Conservation (phyloP, 2,797 vertebrate genomes). For the Propithecus perrieri region DNA sequence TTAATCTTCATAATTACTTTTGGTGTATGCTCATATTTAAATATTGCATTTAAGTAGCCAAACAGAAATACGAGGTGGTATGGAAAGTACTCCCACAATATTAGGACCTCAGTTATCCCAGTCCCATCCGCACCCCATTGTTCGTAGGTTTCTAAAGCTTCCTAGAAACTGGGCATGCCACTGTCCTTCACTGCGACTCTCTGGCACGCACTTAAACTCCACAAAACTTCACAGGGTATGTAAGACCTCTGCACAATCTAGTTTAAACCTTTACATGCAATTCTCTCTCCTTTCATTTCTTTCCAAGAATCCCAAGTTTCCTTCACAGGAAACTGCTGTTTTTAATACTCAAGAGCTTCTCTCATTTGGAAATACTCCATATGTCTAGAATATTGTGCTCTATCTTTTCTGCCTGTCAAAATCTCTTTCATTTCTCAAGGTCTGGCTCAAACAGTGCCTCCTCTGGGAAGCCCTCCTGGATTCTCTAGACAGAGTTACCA, state of each 20-base stretch:
- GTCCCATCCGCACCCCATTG: not conserved
- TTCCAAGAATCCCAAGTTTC: not conserved
- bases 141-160: not conserved
- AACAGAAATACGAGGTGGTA: not conserved
- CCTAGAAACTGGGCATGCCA: not conserved
- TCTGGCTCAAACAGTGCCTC: not conserved
- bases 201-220: not conserved
- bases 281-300: not conserved
- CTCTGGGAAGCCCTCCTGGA: not conserved
- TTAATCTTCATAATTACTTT: not conserved
- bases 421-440: not conserved
- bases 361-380: not conserved
- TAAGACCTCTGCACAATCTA: not conserved
- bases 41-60: not conserved
- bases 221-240: not conserved
- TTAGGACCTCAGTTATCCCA: not conserved
- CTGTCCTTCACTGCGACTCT: not conserved
- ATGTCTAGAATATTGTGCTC: not conserved
- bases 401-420: not conserved
- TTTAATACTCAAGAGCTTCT: not conserved
- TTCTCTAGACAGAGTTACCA: not conserved
- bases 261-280: not conserved
- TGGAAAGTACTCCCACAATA: not conserved
- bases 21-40: not conserved
- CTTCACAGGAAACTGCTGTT: not conserved